Evolutionary conservation across 1,140 invertebrate genomes (phyloP).

Genomic region (Lethrus apterus): DNA sequence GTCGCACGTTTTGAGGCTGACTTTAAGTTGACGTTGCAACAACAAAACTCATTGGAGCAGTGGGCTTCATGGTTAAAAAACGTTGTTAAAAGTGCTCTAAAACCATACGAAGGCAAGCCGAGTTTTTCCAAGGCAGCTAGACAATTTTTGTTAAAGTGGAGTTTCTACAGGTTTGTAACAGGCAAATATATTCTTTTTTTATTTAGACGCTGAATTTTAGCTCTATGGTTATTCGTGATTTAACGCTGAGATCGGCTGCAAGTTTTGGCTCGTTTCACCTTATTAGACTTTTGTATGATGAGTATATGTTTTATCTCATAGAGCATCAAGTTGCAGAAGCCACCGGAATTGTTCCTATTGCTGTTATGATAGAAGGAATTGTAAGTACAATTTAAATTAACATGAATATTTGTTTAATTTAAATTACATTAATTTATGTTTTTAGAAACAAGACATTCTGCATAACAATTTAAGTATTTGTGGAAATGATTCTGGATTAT

Average conservation of each 20-base stretch:
- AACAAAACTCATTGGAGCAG: slow-evolving; percentile 89
- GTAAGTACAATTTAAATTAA: slow-evolving; percentile 44
- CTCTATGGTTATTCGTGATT: slow-evolving; percentile 92
- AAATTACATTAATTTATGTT: slow-evolving; percentile 9
- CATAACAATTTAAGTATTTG: slow-evolving; percentile 36
- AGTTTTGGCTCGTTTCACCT: slow-evolving; percentile 99
- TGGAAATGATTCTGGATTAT: slow-evolving; percentile 25
- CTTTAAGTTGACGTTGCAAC: slow-evolving; percentile 88
- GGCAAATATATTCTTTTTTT: slow-evolving; percentile 11
- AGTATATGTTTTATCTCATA: slow-evolving; percentile 98
- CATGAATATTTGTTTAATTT: slow-evolving; percentile 4
- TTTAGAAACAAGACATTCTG: slow-evolving; percentile 37
- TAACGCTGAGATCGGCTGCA: slow-evolving; percentile 90
- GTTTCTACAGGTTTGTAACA: slow-evolving; percentile 75
- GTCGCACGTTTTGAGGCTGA: slow-evolving; percentile 85
- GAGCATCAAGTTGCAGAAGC: slow-evolving; percentile 93
- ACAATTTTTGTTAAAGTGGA: slow-evolving; percentile 97
- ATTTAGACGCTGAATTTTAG: too few species aligned
- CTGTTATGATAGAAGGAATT: slow-evolving; percentile 74
- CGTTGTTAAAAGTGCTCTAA: slow-evolving; percentile 80
- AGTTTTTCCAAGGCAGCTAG: slow-evolving; percentile 85
- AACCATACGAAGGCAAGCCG: slow-evolving; percentile 77
- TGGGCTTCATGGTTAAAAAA: slow-evolving; percentile 96
- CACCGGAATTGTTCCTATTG: slow-evolving; percentile 84
- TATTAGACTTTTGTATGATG: slow-evolving; percentile 93